Evolutionary conservation across 2,113 vertebrate genomes (phyloP).

Genomic region (Monopterus albus): DNA sequence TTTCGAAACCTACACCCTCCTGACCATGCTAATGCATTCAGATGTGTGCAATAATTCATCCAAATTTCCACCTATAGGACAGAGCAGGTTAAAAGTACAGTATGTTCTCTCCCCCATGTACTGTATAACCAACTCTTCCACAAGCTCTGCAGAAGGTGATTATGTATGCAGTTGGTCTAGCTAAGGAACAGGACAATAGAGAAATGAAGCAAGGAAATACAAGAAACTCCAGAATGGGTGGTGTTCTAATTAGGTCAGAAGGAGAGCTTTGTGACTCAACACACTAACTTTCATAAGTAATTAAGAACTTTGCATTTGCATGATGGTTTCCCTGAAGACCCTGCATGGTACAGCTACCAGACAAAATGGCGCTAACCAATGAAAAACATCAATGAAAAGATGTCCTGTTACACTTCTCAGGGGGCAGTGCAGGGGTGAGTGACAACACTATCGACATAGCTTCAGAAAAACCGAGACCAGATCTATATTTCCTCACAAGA

Average conservation of each 20-base stretch:
- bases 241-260: constrained; percentile 30
- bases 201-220: constrained; percentile 18
- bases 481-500: constrained; percentile 37
- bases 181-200: neutral
- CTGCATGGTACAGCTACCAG: neutral
- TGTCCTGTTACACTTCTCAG: neutral
- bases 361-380: constrained; percentile 40
- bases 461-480: constrained; percentile 33
- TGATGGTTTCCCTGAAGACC: constrained; percentile 30
- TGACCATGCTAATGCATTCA: constrained; percentile 50
- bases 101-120: constrained; percentile 14
- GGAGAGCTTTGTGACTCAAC: constrained; percentile 2
- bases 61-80: constrained; percentile 42
- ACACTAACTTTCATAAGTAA: constrained; percentile 34
- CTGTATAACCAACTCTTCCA: constrained; percentile 11
- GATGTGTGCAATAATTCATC: constrained; percentile 50
- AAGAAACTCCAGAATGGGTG: neutral
- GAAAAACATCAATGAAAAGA: constrained; percentile 30
- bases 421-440: neutral
- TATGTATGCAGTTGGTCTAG: constrained; percentile 33
- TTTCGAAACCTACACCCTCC: constrained; percentile 30
- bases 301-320: constrained; percentile 23
- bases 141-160: constrained; percentile 50
- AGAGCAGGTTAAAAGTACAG: constrained; percentile 42
- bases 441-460: constrained; percentile 36